Evolutionary conservation across 2,797 vertebrate genomes (phyloP).

Genomic region (Pogonophryne albipinna): DNA sequence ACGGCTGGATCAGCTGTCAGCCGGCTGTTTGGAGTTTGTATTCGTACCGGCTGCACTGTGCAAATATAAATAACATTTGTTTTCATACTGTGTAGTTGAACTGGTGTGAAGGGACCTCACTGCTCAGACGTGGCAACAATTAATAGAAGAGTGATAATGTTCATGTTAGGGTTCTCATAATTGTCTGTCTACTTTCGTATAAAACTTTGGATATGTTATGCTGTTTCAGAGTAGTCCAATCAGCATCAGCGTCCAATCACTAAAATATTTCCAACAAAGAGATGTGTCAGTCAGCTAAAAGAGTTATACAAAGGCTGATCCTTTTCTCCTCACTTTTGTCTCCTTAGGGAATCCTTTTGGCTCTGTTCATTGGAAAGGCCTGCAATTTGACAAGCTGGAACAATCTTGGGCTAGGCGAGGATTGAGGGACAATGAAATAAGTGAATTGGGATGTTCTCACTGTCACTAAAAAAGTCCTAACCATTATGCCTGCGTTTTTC

Average conservation of each 20-base stretch:
- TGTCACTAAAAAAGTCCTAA: background rate
- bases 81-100: background rate
- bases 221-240: background rate
- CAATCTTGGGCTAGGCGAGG: conserved; percentile 1
- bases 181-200: background rate
- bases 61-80: background rate
- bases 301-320: background rate
- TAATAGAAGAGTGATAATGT: background rate
- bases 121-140: background rate
- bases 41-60: background rate
- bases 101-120: background rate
- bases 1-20: background rate
- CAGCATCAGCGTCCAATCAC: background rate
- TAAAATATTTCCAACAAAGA: background rate
- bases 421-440: background rate
- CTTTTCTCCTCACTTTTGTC: background rate
- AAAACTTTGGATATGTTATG: background rate
- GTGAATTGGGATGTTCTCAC: background rate
- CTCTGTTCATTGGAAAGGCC: background rate
- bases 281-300: background rate
- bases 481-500: background rate
- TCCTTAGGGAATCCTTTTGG: background rate
- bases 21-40: background rate
- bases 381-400: background rate
- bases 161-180: background rate